These are phyloP conservation scores for Listronotus bonariensis DNA, from an alignment of 1,140 invertebrate species.

Conservation along the genomic window DNA sequence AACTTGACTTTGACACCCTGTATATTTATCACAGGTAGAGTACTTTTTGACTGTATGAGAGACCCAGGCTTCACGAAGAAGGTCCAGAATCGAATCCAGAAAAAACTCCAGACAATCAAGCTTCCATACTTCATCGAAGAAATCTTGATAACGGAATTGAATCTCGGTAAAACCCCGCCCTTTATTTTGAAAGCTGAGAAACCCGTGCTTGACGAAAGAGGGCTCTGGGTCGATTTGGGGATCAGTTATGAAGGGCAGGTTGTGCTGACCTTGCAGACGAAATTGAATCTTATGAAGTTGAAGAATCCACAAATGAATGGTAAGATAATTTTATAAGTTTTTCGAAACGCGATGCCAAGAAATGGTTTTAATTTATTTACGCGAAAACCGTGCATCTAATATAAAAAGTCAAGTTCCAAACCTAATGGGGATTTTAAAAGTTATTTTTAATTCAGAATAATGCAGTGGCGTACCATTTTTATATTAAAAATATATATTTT, in stretches of 20 bases:
- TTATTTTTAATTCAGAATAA: too few species aligned
- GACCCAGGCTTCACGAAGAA: constrained; percentile 63
- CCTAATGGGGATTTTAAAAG: too few species aligned
- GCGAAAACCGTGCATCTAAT: too few species aligned
- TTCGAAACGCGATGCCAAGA: too few species aligned
- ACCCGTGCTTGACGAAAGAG: constrained; percentile 81
- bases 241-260: constrained; percentile 87
- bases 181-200: constrained; percentile 74
- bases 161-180: constrained; percentile 76
- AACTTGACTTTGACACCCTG: too few species aligned
- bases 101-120: constrained; percentile 85
- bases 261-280: constrained; percentile 91
- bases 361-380: too few species aligned
- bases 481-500: too few species aligned
- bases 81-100: constrained; percentile 79
- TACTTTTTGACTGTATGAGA: constrained; percentile 78
- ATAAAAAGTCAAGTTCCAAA: too few species aligned
- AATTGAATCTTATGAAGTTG: constrained; percentile 92
- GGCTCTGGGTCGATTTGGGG: constrained; percentile 92
- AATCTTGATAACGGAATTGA: constrained; percentile 74
- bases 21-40: constrained; percentile 60
- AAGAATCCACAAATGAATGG: constrained; percentile 55
- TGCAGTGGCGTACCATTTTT: too few species aligned
- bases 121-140: constrained; percentile 89
- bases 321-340: constrained; percentile 21